These are phyloP conservation scores for Chondrilla cf. caribensis DNA, from an alignment of 37 sponge, comb jelly and placozoan genomes.

Conservation along the genomic window DNA sequence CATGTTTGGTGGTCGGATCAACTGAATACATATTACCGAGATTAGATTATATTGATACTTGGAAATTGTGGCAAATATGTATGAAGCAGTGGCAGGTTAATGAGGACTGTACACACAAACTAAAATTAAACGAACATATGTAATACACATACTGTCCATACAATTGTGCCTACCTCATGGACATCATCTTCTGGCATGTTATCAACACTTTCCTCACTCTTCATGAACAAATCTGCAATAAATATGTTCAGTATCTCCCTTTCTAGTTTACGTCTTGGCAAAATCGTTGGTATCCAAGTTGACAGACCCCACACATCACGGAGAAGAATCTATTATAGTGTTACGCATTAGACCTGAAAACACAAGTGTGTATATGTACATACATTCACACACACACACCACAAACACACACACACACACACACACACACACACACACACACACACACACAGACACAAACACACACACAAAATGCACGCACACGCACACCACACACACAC, in stretches of 20 bases:
- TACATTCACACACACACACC: not conserved
- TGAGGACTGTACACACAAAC: too few species aligned
- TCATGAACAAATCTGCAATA: not conserved
- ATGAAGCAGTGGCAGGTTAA: too few species aligned
- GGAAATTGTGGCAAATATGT: too few species aligned
- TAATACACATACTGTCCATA: too few species aligned
- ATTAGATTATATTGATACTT: too few species aligned
- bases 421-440: conserved; percentile 1
- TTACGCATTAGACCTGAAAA: not conserved
- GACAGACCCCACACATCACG: conserved; percentile 14
- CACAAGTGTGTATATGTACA: not conserved
- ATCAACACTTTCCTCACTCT: not conserved
- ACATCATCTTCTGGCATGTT: not conserved
- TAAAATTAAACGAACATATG: too few species aligned
- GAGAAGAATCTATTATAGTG: not conserved
- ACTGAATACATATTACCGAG: too few species aligned
- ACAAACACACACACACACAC: conserved; percentile 8
- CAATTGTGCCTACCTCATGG: not conserved
- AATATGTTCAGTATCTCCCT: not conserved
- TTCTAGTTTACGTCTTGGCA: not conserved
- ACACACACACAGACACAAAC: not conserved
- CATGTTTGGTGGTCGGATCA: too few species aligned
- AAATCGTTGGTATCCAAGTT: not conserved
- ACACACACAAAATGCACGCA: not conserved
- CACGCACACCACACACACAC: conserved; percentile 5